Conservation (phyloP, 2,797 vertebrate genomes). For the Pangasius larnaudii region DNA sequence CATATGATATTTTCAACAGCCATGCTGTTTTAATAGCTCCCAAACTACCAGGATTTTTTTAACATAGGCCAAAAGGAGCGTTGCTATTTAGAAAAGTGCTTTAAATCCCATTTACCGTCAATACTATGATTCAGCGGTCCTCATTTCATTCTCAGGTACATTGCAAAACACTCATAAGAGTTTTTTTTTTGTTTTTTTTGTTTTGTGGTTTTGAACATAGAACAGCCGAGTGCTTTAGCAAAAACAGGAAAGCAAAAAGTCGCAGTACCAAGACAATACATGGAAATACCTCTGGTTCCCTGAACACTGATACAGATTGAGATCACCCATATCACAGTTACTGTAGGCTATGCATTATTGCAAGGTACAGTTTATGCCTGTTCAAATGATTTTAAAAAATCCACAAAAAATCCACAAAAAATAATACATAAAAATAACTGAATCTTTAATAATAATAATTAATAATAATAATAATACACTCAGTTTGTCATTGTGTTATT, state of each 20-base stretch:
- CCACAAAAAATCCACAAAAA: neutral
- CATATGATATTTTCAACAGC: too few relatives aligned
- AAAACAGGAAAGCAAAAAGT: slow-evolving; percentile 60
- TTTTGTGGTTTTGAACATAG: neutral
- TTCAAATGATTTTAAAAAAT: neutral
- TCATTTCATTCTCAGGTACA: neutral
- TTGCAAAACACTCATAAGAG: too few relatives aligned
- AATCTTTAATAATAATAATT: neutral
- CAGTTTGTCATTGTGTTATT: neutral
- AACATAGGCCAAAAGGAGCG: neutral
- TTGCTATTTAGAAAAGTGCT: neutral
- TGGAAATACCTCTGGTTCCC: slow-evolving; percentile 64
- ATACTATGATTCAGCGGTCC: neutral
- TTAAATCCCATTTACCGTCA: neutral
- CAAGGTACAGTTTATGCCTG: neutral
- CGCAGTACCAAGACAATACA: slow-evolving; percentile 66
- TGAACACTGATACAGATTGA: slow-evolving; percentile 32
- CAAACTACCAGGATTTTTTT: neutral
- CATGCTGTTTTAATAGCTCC: neutral
- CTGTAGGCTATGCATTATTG: neutral
- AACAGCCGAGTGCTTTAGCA: slow-evolving; percentile 24
- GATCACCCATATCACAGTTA: slow-evolving; percentile 15
- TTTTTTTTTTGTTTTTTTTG: neutral
- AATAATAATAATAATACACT: neutral
- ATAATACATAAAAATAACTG: neutral